Evolutionary conservation across 2,113 vertebrate genomes (phyloP).

Genomic region (Atherinomorus stipes): DNA sequence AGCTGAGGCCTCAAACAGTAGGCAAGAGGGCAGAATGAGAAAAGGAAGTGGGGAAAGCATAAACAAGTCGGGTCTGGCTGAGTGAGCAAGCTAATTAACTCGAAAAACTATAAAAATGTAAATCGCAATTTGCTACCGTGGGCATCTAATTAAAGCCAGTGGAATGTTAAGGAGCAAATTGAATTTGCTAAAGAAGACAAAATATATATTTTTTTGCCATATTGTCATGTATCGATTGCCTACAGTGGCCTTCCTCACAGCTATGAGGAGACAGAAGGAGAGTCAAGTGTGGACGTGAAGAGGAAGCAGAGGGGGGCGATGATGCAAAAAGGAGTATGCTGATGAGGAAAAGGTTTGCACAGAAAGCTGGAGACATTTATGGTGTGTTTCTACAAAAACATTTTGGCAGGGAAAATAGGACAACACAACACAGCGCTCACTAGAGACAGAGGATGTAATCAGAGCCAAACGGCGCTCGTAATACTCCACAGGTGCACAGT

Average conservation of each 20-base stretch:
- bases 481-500: slow-evolving; percentile 70
- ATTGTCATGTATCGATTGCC: slow-evolving; percentile 76
- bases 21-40: slow-evolving; percentile 52
- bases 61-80: slow-evolving; percentile 81
- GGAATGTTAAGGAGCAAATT: slow-evolving; percentile 86
- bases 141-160: slow-evolving; percentile 87
- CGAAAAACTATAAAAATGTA: slow-evolving; percentile 88
- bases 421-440: slow-evolving; percentile 43
- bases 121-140: slow-evolving; percentile 84
- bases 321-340: not conserved
- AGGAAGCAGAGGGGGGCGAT: slow-evolving; percentile 11
- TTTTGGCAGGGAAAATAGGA: slow-evolving; percentile 54
- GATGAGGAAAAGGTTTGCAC: slow-evolving; percentile 20
- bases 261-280: not conserved
- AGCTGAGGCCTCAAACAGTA: slow-evolving; percentile 55
- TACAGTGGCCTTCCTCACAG: slow-evolving; percentile 62
- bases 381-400: slow-evolving; percentile 39
- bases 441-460: slow-evolving; percentile 62
- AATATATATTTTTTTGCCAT: slow-evolving; percentile 76
- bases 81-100: slow-evolving; percentile 88
- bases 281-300: slow-evolving; percentile 8
- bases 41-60: slow-evolving; percentile 56
- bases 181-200: slow-evolving; percentile 77
- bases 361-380: slow-evolving; percentile 23
- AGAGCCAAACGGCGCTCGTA: slow-evolving; percentile 62